phyloP scores from a whole-genome alignment of 1,140 invertebrate genomes.

The Cydia pomonella region DNA sequence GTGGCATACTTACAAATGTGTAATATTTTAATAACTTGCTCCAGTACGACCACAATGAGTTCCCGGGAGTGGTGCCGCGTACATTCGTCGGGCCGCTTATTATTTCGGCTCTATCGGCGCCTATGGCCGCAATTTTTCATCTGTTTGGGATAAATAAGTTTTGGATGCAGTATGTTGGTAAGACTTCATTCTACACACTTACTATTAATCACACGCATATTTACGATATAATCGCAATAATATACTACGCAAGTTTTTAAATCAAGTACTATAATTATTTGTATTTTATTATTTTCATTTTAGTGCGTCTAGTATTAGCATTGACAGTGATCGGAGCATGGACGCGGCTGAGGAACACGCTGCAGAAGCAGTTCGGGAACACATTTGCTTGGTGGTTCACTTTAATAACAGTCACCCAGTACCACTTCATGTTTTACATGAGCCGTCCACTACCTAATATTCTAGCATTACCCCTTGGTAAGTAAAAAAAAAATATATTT shows the following conservation, averaged over 20 bases:
- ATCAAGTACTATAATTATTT: too few relatives aligned
- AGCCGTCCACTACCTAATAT: slow-evolving; percentile 97
- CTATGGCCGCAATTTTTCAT: slow-evolving; percentile 86
- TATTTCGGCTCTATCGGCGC: slow-evolving; percentile 89
- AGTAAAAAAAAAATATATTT: slow-evolving; percentile 52
- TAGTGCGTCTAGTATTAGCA: slow-evolving; percentile 92
- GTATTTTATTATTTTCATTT: slow-evolving; percentile 62
- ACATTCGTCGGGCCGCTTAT: slow-evolving; percentile 97
- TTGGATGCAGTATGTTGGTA: slow-evolving; percentile 95
- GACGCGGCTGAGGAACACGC: slow-evolving; percentile 85
- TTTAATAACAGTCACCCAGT: slow-evolving; percentile 93
- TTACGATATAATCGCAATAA: not conserved
- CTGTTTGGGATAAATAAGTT: slow-evolving; percentile 91
- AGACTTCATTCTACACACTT: slow-evolving; percentile 52
- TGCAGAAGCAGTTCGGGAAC: slow-evolving; percentile 89
- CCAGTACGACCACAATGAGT: slow-evolving; percentile 99
- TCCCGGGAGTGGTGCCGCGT: slow-evolving; percentile 98
- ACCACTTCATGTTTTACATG: slow-evolving; percentile 99
- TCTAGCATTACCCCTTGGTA: slow-evolving; percentile 95
- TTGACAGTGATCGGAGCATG: slow-evolving; percentile 88
- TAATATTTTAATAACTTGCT: slow-evolving; percentile 72
- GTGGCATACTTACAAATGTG: slow-evolving; percentile 46
- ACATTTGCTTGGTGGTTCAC: slow-evolving; percentile 91
- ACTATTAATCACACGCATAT: not conserved
- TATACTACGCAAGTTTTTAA: too few relatives aligned